phyloP scores from a whole-genome alignment of 2,797 vertebrate species.

The Schizothorax lantsangensis region DNA sequence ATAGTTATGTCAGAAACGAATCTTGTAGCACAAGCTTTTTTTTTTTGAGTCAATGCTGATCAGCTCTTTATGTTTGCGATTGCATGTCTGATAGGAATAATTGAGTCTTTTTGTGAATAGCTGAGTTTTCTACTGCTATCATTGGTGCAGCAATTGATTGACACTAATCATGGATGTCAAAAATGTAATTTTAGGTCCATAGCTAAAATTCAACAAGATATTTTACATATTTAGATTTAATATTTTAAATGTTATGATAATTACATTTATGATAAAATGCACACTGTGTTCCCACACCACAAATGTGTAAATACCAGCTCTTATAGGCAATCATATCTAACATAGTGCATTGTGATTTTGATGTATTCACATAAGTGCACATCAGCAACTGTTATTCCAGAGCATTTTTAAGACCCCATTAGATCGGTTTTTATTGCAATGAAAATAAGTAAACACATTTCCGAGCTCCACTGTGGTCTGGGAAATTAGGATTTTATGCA shows the following conservation, averaged over 20 bases:
- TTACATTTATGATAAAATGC: background rate
- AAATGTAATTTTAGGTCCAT: background rate
- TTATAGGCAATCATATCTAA: background rate
- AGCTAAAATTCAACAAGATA: background rate
- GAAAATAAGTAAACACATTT: conserved; percentile 36
- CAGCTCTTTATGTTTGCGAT: background rate
- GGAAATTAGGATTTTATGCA: conserved; percentile 26
- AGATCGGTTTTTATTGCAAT: conserved; percentile 15
- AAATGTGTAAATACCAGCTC: background rate
- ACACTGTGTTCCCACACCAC: background rate
- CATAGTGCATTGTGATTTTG: background rate
- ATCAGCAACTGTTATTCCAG: conserved; percentile 13
- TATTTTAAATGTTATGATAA: background rate
- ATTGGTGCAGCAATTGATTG: background rate
- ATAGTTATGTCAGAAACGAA: background rate
- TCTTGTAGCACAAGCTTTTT: background rate
- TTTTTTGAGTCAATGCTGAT: background rate
- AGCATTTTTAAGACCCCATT: conserved; percentile 7
- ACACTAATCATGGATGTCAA: background rate
- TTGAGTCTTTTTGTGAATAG: background rate
- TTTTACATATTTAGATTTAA: background rate
- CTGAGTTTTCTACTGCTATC: background rate
- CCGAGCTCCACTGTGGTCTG: conserved; percentile 11
- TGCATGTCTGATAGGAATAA: background rate
- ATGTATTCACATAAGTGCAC: background rate